These are phyloP conservation scores for Adelphocoris suturalis DNA, from an alignment of 2,888 invertebrate genomes.

Conservation along the genomic window DNA sequence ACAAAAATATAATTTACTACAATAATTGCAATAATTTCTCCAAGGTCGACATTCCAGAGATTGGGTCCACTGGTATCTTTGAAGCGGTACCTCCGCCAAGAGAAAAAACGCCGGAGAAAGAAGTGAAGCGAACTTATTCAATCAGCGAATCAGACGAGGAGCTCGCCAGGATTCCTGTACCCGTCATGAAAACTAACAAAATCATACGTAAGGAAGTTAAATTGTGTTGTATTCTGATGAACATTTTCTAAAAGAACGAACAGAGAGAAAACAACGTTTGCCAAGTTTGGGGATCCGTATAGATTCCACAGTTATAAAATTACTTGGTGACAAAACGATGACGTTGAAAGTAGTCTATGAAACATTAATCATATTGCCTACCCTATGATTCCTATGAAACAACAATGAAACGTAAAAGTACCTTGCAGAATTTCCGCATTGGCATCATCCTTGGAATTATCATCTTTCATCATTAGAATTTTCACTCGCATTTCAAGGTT, in stretches of 20 bases:
- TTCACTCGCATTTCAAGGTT: too few relatives aligned
- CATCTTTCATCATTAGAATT: too few relatives aligned
- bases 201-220: constrained; percentile 43
- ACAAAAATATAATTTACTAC: too few relatives aligned
- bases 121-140: neutral
- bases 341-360: too few relatives aligned
- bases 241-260: neutral
- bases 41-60: neutral
- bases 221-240: neutral
- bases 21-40: too few relatives aligned
- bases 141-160: constrained; percentile 54
- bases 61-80: neutral
- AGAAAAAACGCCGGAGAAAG: constrained; percentile 5
- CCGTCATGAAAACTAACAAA: constrained; percentile 57
- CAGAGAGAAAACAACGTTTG: neutral
- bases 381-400: too few relatives aligned
- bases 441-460: too few relatives aligned
- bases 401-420: too few relatives aligned
- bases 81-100: neutral
- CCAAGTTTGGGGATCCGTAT: neutral
- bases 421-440: too few relatives aligned
- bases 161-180: constrained; percentile 37
- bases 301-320: too few relatives aligned
- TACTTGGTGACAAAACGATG: neutral
- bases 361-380: too few relatives aligned